A percentile compares a stretch with the other conserved stretches of the same genome.
phyloP scores from a whole-genome alignment of 2,113 vertebrate genomes.

The Pandion haliaetus region DNA sequence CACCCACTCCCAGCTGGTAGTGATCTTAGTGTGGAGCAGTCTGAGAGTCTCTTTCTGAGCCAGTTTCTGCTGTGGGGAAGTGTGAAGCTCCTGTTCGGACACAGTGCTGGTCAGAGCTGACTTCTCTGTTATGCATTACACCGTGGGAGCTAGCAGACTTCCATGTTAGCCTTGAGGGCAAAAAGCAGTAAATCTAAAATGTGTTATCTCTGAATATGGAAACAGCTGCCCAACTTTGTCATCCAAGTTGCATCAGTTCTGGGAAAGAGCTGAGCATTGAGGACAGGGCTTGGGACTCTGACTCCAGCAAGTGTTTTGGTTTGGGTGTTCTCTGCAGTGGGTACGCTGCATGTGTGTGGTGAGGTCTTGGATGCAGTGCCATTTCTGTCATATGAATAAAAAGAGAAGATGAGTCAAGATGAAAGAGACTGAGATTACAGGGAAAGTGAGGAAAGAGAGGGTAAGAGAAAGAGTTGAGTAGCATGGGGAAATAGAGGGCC shows the following conservation, averaged over 20 bases:
- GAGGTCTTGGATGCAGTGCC: neutral
- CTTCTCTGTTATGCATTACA: neutral
- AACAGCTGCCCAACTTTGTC: neutral
- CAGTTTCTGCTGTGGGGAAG: neutral
- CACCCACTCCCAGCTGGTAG: neutral
- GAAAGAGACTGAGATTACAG: neutral
- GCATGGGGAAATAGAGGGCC: neutral
- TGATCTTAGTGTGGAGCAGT: neutral
- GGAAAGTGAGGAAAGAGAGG: neutral
- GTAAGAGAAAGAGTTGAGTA: neutral
- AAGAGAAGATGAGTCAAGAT: neutral
- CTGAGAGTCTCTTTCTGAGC: neutral
- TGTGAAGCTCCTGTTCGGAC: neutral
- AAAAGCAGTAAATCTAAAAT: neutral
- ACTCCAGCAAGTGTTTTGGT: neutral
- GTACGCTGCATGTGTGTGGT: fast-evolving
- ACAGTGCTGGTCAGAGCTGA: neutral
- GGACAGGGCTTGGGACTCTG: neutral
- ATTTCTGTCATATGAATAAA: neutral
- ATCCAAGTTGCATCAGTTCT: neutral
- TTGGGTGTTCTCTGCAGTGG: neutral
- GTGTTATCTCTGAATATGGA: neutral
- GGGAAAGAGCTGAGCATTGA: neutral
- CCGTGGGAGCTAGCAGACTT: neutral
- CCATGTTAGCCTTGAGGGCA: neutral